These are phyloP conservation scores for Ailurus styani DNA, from an alignment of 2,113 vertebrate species.

Conservation along the genomic window DNA sequence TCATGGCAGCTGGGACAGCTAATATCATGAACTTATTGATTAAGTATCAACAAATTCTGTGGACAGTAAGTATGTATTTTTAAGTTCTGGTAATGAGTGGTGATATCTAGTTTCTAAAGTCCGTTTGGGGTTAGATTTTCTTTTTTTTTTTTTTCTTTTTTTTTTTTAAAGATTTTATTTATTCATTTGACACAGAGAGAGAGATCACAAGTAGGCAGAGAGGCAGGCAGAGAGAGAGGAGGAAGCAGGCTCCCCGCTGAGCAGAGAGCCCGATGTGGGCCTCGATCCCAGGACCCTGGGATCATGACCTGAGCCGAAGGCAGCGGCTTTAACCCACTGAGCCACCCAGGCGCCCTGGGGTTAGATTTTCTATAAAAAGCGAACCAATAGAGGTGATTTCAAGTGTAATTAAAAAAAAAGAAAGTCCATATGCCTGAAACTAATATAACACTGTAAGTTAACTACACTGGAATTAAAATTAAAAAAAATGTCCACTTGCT, in stretches of 20 bases:
- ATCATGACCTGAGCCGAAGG: too few species aligned
- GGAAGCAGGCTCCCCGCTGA: too few species aligned
- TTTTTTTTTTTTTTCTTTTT: too few species aligned
- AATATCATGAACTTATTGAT: constrained; percentile 92
- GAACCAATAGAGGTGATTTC: background rate
- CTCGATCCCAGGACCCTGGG: too few species aligned
- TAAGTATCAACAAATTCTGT: constrained; percentile 92
- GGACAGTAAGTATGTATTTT: constrained; percentile 88
- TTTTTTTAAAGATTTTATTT: too few species aligned
- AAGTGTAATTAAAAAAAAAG: background rate
- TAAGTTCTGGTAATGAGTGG: background rate
- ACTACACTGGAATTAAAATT: background rate
- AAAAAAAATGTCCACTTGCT: background rate
- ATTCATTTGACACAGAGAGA: too few species aligned
- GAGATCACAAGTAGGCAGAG: too few species aligned
- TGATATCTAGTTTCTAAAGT: background rate
- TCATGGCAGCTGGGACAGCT: constrained; percentile 92
- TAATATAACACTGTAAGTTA: background rate
- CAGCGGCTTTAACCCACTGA: too few species aligned
- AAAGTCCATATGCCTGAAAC: background rate
- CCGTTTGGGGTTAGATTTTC: background rate
- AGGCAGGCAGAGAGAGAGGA: too few species aligned
- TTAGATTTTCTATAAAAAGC: background rate
- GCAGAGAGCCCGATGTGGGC: too few species aligned
- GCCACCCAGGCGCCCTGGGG: too few species aligned